Conservation (phyloP, 2,113 vertebrate species). For the Zosterops hypoxanthus region DNA sequence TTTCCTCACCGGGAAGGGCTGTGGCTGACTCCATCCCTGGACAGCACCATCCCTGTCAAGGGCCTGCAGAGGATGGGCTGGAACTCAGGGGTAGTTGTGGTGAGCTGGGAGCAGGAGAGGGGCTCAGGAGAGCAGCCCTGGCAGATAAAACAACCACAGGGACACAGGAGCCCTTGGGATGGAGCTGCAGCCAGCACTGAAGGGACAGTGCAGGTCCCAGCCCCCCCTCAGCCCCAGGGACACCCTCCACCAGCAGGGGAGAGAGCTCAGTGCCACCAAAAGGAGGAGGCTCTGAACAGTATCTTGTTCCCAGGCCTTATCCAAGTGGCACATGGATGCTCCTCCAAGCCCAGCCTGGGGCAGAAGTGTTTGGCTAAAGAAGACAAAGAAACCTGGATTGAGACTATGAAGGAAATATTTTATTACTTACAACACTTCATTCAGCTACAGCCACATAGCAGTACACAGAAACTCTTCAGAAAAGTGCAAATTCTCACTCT, state of each 20-base stretch:
- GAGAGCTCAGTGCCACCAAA: neutral
- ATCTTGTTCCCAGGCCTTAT: neutral
- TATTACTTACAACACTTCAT: conserved; percentile 74
- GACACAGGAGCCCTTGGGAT: accelerated
- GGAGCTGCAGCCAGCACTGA: neutral
- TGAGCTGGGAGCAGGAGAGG: neutral
- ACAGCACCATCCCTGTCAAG: neutral
- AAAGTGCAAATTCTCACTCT: conserved; percentile 76
- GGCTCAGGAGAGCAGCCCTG: neutral
- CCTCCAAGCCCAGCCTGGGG: neutral
- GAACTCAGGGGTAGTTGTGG: accelerated
- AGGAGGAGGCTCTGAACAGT: neutral
- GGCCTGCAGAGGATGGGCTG: accelerated
- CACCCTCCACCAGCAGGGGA: accelerated
- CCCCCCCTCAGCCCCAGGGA: neutral
- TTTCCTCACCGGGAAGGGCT: neutral
- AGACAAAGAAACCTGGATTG: accelerated
- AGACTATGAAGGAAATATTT: conserved; percentile 63
- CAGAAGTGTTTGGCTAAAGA: neutral
- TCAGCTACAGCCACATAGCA: conserved; percentile 65
- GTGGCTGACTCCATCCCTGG: accelerated
- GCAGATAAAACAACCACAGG: neutral
- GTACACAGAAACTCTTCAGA: conserved; percentile 56
- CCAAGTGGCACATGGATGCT: accelerated
- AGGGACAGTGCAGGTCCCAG: neutral